Evolutionary conservation across 2,113 vertebrate species (phyloP).

Genomic region (Phyllopteryx taeniolatus): DNA sequence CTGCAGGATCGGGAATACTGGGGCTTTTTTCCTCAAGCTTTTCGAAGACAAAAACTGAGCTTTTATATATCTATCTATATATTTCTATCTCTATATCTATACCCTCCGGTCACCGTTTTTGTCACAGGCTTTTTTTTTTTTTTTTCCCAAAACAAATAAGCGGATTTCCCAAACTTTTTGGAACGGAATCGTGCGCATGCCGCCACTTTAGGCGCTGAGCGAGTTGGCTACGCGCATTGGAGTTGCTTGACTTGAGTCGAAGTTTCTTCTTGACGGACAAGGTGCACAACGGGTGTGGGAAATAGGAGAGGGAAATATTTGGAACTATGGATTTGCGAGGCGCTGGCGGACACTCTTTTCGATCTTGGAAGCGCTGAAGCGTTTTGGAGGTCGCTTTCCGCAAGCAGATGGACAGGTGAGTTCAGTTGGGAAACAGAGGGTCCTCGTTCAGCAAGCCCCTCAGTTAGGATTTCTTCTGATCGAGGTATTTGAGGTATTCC

Average conservation of each 20-base stretch:
- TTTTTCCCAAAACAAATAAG: slow-evolving; percentile 8
- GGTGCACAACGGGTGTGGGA: slow-evolving; percentile 9
- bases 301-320: slow-evolving; percentile 5
- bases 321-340: slow-evolving; percentile 27
- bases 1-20: slow-evolving; percentile 47
- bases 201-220: not conserved
- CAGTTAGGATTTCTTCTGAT: not conserved
- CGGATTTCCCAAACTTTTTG: not conserved
- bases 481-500: too few relatives aligned
- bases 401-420: slow-evolving; percentile 54
- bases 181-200: not conserved
- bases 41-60: slow-evolving; percentile 30
- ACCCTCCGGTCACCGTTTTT: slow-evolving; percentile 25
- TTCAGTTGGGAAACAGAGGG: slow-evolving; percentile 10
- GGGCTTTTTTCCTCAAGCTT: slow-evolving; percentile 37
- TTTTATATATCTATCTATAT: not conserved
- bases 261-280: slow-evolving; percentile 5
- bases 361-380: slow-evolving; percentile 38
- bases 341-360: slow-evolving; percentile 54
- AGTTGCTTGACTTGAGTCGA: not conserved
- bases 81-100: too few relatives aligned
- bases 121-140: slow-evolving; percentile 31
- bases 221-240: not conserved
- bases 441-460: not conserved
- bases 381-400: slow-evolving; percentile 30